Base-by-base conservation (phyloP, 2,888 invertebrate genomes). In the Capitulum mitella region DNA sequence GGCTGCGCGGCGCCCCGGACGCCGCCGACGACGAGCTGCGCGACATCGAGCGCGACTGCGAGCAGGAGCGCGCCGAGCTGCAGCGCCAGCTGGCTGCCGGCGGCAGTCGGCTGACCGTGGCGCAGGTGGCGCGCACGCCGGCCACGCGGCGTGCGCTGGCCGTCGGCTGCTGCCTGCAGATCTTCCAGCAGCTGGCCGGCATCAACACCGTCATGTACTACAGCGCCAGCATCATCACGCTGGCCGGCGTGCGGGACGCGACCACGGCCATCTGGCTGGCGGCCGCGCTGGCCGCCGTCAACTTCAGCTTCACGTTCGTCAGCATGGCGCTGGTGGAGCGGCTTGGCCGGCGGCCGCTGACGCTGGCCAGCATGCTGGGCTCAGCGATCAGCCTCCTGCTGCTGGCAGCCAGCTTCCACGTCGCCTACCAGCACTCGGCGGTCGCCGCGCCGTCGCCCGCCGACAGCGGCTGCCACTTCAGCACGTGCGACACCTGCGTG, bases 151-250 rank as follows among this genome's bases (percentile, higher is more conserved):
- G 85, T 77, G 88, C 89, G 1, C 83, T 89, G 8, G 79, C 87
- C 48, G 84, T 89, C n/a, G 89, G 89, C 3, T 88, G 87, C 83
- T 84, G 85, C 16, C 83, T 89, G 51, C 88, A 89, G 82, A 83
- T 87, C 64, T 87, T 88, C 82, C 89, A 89, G 82, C 89, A 89
- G 82, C 82, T 89, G 3, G 84, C 86, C 78, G 89, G 88, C 34
- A 88, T 89, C 82, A 89, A 89, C 83, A 89, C 89, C 6, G 87
- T 89, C 80, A 87, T 84, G 83, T 88, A 89, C 83, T 89, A 89
- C 83, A 87, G 87, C 82, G 88, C 88, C 12, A 86, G 87, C 79
- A 88, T 89, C 79, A 88, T 84, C 79, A 83, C 83, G 48, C 83
- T 84, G 83, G 83, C 84, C 34, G 84, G 84, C 6, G 80, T 84